Evolutionary conservation across 2,113 vertebrate genomes (phyloP), one percentile per base, ranked within the genome.

Genomic region (Silurus asotus): DNA sequence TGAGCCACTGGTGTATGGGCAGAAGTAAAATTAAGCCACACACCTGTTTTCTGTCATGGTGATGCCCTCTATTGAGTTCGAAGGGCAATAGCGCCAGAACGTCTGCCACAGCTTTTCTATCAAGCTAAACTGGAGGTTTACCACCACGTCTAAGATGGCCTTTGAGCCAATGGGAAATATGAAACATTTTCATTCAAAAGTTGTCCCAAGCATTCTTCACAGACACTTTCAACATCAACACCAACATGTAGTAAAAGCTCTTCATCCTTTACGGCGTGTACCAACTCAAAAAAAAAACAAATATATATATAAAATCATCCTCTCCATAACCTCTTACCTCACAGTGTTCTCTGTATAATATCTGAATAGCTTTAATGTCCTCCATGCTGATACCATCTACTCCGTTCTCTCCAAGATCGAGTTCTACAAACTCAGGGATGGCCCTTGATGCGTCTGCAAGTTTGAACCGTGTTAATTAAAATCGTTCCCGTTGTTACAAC

Each of bases 101-200:
- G 98, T 96, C 86, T 98, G 96, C 98, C 98, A 99, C 55, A 99
- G 93, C 89, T 98, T 99, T 95, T 99, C 98, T 1, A 99, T 97
- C 61, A 97, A 97, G 89, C 97, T 96, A 77, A 99, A 99, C 91
- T 99, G 98, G 1, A 99, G 97, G 91, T 97, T 97, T 93, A 97
- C 96, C 25, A 99, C 97, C 0, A 99, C 97, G 5, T 99, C 98
- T 89, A 99, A 51, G 75, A 97, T 99, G 8, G 96, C 97, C 98
- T 99, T 85, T n/a, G 84, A 90, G 81, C 67, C 77, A 61, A 59
- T 0, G 17, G 15, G 28, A 59, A 8, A 79, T 2, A 37, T 58
- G 15, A 58, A 6, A 69, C 23, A 49, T 45, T 8, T 45, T 14
- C 67, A 70, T 45, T 8, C 7, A 70, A 28, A 28, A 1, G 19